A percentile compares a stretch with the other conserved stretches of the same genome.
Evolutionary conservation across 2,797 vertebrate genomes (phyloP).

Genomic region (Otus scops): DNA sequence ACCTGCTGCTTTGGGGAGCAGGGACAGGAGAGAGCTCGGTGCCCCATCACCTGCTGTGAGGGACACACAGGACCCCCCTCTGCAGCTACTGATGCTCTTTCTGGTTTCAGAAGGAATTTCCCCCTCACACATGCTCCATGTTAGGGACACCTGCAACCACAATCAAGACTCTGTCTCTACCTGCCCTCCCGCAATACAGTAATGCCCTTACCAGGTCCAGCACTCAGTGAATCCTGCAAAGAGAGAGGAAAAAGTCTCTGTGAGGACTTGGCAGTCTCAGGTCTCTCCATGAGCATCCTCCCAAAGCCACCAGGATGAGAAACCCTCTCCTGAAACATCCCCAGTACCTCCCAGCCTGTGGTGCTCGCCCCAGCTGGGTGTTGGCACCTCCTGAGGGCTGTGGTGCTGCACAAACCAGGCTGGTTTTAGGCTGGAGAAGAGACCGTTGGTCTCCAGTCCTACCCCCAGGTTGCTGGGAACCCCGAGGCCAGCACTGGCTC

Average conservation of each 20-base stretch:
- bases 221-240: conserved; percentile 67
- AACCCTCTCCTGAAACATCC: background rate
- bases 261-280: background rate
- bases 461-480: background rate
- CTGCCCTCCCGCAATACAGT: background rate
- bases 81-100: background rate
- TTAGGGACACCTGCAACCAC: background rate
- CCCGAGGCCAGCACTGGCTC: background rate
- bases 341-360: accelerated
- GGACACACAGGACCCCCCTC: background rate
- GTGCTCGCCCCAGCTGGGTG: background rate
- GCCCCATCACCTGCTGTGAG: accelerated
- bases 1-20: background rate
- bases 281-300: accelerated
- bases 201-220: conserved; percentile 72
- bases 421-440: background rate
- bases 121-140: background rate
- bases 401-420: background rate
- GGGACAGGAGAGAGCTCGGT: background rate
- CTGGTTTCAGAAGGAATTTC: background rate
- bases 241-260: background rate
- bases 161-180: accelerated
- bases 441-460: background rate
- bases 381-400: background rate
- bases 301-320: background rate